phyloP scores from a whole-genome alignment of 1,140 invertebrate species.

The Pseudomyrmex cubaensis region DNA sequence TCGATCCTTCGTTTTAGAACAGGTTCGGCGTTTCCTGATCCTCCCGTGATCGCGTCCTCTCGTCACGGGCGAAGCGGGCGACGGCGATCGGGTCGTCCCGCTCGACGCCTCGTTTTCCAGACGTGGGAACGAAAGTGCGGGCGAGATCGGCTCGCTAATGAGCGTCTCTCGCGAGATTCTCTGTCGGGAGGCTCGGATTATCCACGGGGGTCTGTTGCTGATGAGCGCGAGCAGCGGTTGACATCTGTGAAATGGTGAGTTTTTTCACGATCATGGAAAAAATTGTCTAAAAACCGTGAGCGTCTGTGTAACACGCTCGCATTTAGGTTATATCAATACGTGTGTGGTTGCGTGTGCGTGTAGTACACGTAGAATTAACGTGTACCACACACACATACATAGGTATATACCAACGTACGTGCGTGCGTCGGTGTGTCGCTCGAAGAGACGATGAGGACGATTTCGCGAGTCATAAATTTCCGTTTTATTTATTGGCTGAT shows the following conservation, averaged over 20 bases:
- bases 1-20: neutral
- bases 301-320: neutral
- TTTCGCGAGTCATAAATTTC: too few relatives aligned
- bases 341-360: neutral
- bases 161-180: neutral
- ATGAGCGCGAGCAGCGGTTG: neutral
- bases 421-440: neutral
- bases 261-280: too few relatives aligned
- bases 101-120: constrained; percentile 36
- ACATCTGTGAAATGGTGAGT: constrained; percentile 11
- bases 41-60: too few relatives aligned
- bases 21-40: too few relatives aligned
- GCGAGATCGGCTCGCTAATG: neutral
- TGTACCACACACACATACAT: neutral
- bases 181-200: neutral
- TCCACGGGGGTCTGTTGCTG: neutral
- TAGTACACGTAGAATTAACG: too few relatives aligned
- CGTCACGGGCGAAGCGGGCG: too few relatives aligned
- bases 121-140: constrained; percentile 29
- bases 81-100: neutral
- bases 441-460: too few relatives aligned
- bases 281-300: neutral
- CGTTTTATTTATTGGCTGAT: neutral
- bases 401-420: neutral
- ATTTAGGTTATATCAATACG: constrained; percentile 57